phyloP scores from a whole-genome alignment of 1,140 invertebrate species.

The Archivesica marissinica region DNA sequence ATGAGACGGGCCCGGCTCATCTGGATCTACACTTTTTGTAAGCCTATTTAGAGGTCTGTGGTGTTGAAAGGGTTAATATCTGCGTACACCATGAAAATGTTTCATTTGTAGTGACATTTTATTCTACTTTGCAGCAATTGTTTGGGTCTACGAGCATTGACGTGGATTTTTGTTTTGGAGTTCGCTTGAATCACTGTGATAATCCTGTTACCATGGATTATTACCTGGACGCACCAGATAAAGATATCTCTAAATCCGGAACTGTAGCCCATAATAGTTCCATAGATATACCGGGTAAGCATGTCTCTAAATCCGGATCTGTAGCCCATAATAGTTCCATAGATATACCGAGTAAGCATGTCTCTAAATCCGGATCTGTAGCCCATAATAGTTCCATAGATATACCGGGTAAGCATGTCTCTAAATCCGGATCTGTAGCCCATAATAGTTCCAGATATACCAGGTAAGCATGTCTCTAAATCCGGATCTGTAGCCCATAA shows the following conservation, averaged over 20 bases:
- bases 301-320: background rate
- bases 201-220: conserved; percentile 24
- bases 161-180: conserved; percentile 27
- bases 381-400: background rate
- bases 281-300: conserved; percentile 15
- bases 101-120: too few relatives aligned
- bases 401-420: background rate
- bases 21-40: too few relatives aligned
- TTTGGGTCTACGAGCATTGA: too few relatives aligned
- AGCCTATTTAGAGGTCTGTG: too few relatives aligned
- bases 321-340: background rate
- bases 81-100: too few relatives aligned
- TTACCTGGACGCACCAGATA: background rate
- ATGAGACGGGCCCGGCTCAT: too few relatives aligned
- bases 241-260: background rate
- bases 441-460: background rate
- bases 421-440: background rate
- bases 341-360: background rate
- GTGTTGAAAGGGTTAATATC: too few relatives aligned
- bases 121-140: too few relatives aligned
- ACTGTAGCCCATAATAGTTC: conserved; percentile 31
- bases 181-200: conserved; percentile 34
- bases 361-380: background rate
- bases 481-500: too few relatives aligned
- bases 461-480: too few relatives aligned